A percentile compares a stretch with the other conserved stretches of the same genome.
These are phyloP conservation scores for Trisateles emortualis DNA, from an alignment of 2,888 invertebrate species.

Conservation along the genomic window DNA sequence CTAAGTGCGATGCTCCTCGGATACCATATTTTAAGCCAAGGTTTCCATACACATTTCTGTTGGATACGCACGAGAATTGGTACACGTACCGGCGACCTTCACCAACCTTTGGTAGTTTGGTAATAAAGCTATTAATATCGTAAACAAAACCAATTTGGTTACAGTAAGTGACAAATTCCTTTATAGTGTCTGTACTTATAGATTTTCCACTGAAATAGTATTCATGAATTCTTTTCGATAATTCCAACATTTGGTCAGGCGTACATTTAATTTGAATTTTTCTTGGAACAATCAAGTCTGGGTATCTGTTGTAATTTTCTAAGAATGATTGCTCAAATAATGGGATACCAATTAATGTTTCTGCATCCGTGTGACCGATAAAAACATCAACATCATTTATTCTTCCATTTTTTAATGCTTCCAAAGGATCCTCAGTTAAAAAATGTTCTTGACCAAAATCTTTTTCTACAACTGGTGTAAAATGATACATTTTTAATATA, in stretches of 20 bases:
- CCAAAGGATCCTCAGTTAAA: conserved; percentile 12
- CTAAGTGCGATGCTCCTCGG: conserved; percentile 62
- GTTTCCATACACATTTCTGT: conserved; percentile 57
- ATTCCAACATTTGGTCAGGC: conserved; percentile 6
- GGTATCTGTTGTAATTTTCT: conserved; percentile 15
- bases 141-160: conserved; percentile 3
- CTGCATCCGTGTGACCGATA: conserved; percentile 16
- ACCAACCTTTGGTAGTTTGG: conserved; percentile 28
- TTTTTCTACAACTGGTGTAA: conserved; percentile 21
- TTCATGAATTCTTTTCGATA: conserved; percentile 11
- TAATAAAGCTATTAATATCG: conserved; percentile 16
- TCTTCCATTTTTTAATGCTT: background rate
- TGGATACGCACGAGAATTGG: conserved; percentile 59
- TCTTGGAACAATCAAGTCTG: conserved; percentile 23
- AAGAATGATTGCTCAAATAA: conserved; percentile 22
- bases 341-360: conserved; percentile 62
- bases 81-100: conserved; percentile 39
- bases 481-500: conserved; percentile 18
- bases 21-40: conserved; percentile 54
- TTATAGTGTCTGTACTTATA: conserved; percentile 10
- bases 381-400: conserved; percentile 22
- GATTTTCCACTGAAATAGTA: conserved; percentile 17
- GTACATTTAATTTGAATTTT: conserved; percentile 13
- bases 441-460: conserved; percentile 26
- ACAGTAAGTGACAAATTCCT: conserved; percentile 8